Evolutionary conservation across 2,888 invertebrate genomes (phyloP), one percentile per base, ranked within the genome.

Genomic region (Fragum fragum): DNA sequence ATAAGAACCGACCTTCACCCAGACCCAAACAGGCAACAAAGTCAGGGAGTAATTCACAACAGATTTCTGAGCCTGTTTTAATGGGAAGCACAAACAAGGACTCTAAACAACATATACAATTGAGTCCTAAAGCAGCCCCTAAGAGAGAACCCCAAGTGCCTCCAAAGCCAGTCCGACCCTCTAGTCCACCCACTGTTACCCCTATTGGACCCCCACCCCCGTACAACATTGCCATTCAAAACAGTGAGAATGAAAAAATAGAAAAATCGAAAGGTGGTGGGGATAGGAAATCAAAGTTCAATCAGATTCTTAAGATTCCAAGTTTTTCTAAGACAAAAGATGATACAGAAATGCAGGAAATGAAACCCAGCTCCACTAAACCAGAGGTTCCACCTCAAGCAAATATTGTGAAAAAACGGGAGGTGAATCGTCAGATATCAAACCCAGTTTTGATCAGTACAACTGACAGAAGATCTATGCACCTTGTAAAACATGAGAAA

Each of bases 381-480:
- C 69, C 80, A n/a, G 76, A 77, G 18, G 71, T 69, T 7, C 59
- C 72, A 11, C 59, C 73, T 11, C 73, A 75, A 23, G 79, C 73
- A 36, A 72, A 79, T 47, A 81, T 90, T 26, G 84, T 89, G 9
- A 91, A 89, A 72, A 87, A 90, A 71, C 85, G 90, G 21, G 90
- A 90, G 21, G 82, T 91, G 28, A 86, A 87, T 7, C 86, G 90
- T 36, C 90, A 92, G 70, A 92, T 92, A 26, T 92, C 92, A 1
- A 88, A 83, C 26, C 92, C 92, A 29, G 89, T 92, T 5, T 79
- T 92, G 29, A 88, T 91, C 5, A 92, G 92, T 79, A 92, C 92
- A 32, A 92, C 92, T 21, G 91, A 92, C 78, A 82, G 92, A 28
- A 84, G 90, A 70, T 92, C 92, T 16, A 87, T 90, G 63, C 91